phyloP scores from a whole-genome alignment of 2,888 invertebrate species.

The Cosmia trapezina region DNA sequence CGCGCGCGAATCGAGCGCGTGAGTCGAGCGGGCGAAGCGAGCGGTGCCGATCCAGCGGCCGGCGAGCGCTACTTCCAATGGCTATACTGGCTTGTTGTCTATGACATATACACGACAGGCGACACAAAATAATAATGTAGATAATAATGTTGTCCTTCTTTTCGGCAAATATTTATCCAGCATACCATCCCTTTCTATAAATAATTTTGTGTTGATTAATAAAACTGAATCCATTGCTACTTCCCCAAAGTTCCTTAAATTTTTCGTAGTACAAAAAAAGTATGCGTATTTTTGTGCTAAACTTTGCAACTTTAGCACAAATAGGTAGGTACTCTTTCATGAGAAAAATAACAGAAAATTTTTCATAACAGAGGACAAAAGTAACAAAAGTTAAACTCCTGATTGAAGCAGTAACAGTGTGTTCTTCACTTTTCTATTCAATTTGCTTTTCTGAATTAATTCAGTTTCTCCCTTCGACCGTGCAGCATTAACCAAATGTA shows the following conservation, averaged over 20 bases:
- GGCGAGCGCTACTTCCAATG: too few species aligned
- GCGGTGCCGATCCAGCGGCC: too few species aligned
- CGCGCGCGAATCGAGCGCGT: too few species aligned
- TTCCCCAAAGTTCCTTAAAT: not conserved
- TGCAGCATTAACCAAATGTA: constrained; percentile 78
- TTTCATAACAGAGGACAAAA: constrained; percentile 18
- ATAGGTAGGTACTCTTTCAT: not conserved
- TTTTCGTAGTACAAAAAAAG: not conserved
- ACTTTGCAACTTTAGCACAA: not conserved
- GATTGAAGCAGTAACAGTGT: constrained; percentile 61
- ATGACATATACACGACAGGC: too few species aligned
- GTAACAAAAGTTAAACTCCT: constrained; percentile 46
- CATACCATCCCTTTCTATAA: not conserved
- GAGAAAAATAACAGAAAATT: constrained; percentile 24
- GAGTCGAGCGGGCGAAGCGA: too few species aligned
- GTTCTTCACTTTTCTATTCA: constrained; percentile 75
- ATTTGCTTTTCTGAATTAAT: constrained; percentile 75
- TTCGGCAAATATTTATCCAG: not conserved
- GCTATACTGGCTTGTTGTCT: too few species aligned
- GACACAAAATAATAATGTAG: too few species aligned
- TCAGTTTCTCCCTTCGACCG: constrained; percentile 66
- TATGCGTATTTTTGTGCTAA: not conserved
- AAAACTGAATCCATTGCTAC: not conserved
- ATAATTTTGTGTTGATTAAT: not conserved
- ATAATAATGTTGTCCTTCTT: too few species aligned